Evolutionary conservation across 2,113 vertebrate genomes (phyloP), one percentile per base, ranked within the genome.

Genomic region (Epinephelus lanceolatus): DNA sequence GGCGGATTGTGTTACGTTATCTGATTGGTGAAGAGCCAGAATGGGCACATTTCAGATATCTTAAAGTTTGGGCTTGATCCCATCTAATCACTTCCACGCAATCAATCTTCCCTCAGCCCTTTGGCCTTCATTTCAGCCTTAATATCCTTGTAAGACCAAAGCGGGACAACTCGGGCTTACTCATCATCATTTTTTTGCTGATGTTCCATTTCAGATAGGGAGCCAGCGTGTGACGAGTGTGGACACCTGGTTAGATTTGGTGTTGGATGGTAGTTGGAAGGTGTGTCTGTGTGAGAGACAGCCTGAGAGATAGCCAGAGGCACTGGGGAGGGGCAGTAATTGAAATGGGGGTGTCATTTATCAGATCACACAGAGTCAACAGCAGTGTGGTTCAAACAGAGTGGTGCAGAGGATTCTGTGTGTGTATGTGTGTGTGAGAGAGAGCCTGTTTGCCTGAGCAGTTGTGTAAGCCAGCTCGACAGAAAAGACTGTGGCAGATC

Each of bases 331-430:
- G 86, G 63, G 40, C 69, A 30, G 27, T 92, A 89, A 90, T 87
- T 88, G 86, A 91, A 90, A 82, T 40, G 33, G 76, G 75, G 55
- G 56, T 86, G 70, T 80, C 76, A 89, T 87, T 87, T 76, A 75
- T 91, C 90, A 87, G 70, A 82, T 88, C 60, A 67, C 60, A 80
- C 52, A 18, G 52, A 73, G 74, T 62, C 83, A 80, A 77, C 74
- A 84, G 76, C 80, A 67, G 60, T 81, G 79, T 76, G 83, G 72
- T 80, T 77, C 73, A 72, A 66, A 65, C 65, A 55, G 68, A 83
- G 72, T 45, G 57, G 55, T 61, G 67, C 40, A 60, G 62, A 59
- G 63, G 71, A 57, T 9, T 23, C n/a, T 23, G 33, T 62, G 60
- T 68, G 40, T 67, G 66, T 60, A 40, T 61, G 62, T 49, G 7